Conservation (phyloP, 2,888 invertebrate species). For the Anorthoa munda region DNA sequence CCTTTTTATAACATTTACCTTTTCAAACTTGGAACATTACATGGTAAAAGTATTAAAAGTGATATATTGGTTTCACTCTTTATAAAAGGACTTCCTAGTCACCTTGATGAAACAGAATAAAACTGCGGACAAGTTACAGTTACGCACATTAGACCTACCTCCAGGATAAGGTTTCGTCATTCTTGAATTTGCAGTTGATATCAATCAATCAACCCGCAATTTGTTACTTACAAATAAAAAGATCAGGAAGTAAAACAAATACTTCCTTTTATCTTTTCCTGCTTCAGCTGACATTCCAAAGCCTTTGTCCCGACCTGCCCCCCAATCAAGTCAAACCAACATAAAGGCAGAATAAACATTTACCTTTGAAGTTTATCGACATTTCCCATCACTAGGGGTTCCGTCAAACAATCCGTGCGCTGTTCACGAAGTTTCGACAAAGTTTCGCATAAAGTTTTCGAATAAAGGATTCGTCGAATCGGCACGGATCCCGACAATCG, state of each 20-base stretch:
- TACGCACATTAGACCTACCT: no score
- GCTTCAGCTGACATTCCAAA: conserved; percentile 10
- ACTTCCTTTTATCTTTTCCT: neutral
- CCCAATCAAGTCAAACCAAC: conserved; percentile 33
- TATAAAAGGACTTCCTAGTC: neutral
- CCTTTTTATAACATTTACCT: no score
- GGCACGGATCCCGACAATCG: conserved; percentile 48
- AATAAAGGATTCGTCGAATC: conserved; percentile 62
- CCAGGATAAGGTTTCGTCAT: neutral
- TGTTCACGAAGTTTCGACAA: conserved; percentile 47
- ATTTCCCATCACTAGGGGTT: conserved; percentile 49
- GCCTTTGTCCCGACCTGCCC: conserved; percentile 9
- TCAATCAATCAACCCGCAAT: neutral
- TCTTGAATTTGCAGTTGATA: neutral
- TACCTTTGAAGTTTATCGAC: conserved; percentile 49
- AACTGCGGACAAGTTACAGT: no score
- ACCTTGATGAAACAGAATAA: neutral
- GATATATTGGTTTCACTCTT: no score
- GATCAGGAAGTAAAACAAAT: conserved; percentile 12
- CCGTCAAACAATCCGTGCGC: conserved; percentile 54
- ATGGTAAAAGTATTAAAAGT: no score
- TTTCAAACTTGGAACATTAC: no score
- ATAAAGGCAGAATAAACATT: conserved; percentile 26
- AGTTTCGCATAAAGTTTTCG: conserved; percentile 60
- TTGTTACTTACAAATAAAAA: neutral